Conservation (phyloP, 2,113 vertebrate species). For the Connochaetes taurinus region DNA sequence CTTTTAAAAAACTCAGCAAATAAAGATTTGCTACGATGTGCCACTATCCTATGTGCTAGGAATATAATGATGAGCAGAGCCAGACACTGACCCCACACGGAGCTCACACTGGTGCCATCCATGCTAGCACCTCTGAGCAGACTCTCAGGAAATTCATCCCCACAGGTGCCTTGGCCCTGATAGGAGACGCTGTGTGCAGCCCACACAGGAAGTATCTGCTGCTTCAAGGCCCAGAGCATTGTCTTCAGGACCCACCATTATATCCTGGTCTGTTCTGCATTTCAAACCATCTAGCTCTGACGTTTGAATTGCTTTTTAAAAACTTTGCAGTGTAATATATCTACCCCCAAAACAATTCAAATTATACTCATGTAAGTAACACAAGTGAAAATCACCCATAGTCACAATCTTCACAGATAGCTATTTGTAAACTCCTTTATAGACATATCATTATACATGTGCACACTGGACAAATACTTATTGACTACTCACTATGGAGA, state of each 20-base stretch:
- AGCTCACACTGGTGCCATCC: background rate
- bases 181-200: background rate
- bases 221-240: background rate
- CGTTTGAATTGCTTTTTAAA: background rate
- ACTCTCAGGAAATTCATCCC: background rate
- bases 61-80: background rate
- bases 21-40: background rate
- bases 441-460: background rate
- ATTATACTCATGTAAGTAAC: background rate
- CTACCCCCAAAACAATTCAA: background rate
- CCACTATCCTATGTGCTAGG: background rate
- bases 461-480: background rate
- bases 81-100: background rate
- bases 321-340: background rate
- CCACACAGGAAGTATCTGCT: background rate
- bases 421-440: background rate
- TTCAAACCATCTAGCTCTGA: background rate
- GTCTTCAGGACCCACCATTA: background rate
- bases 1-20: background rate
- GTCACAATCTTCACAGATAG: background rate
- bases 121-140: background rate
- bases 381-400: background rate
- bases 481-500: background rate
- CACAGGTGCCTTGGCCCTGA: background rate
- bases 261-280: background rate